Base-by-base conservation (phyloP, 2,888 invertebrate species). In the Atrina japonica region DNA sequence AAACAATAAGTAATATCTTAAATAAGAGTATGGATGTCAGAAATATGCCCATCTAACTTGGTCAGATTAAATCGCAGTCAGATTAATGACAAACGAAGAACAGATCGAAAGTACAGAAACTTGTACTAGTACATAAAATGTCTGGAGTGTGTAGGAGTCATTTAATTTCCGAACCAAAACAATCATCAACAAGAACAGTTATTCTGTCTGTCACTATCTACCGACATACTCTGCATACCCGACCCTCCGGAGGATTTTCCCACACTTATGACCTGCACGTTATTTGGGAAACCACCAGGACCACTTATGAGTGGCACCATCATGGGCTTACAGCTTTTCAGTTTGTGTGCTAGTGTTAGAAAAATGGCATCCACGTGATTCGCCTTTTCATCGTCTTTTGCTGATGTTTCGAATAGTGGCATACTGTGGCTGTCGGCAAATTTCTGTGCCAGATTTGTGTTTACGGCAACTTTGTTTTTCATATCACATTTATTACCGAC, bases 401-500 rank as follows among this genome's bases (percentile, higher is more conserved):
- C 95, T 0, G 95, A 95, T 9, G 96, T 96, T 90, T 96, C 96
- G 90, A 96, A 96, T 68, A 95, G 88, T 92, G 95, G 95, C 95
- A 95, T 95, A 82, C 90, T 90, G 79, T 92, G 83, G 11, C 83
- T 73, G 66, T 91, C 91, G 3, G 90, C 90, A 85, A 91, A 90
- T 71, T 93, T 92, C 89, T 95, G 95, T 0, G 95, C 95, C 72
- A 93, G 92, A 58, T 94, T 93, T 3, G 94, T 95, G 66, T 93
- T 93, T 6, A 96, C 94, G 1, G 93, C 92, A 81, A 93, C 92
- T 0, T 92, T 89, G 5, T 93, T 85, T 7, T 74, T 77, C 79
- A 88, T 82, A 91, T 96, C 96, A 88, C 95, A 95, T 88, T 96
- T 96, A 91, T 95, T 96, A 11, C 95, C 96, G 1, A 96, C 94